These are phyloP conservation scores for Fregata magnificens DNA, from an alignment of 2,113 vertebrate genomes.

Conservation along the genomic window DNA sequence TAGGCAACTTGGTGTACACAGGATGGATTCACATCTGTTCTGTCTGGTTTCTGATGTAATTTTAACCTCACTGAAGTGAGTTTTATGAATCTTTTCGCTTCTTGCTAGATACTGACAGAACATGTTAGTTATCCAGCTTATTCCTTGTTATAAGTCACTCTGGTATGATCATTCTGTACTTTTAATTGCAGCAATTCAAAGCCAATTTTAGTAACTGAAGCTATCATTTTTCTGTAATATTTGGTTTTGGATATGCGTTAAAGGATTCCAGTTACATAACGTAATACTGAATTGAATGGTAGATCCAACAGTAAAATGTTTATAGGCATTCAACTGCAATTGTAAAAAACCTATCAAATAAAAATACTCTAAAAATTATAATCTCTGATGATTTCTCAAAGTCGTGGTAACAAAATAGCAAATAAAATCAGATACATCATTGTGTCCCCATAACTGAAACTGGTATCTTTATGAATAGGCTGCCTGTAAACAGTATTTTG, in stretches of 20 bases:
- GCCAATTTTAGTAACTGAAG: not conserved
- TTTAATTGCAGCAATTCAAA: not conserved
- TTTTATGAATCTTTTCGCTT: not conserved
- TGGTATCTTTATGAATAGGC: not conserved
- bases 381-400: not conserved
- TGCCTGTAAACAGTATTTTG: not conserved
- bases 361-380: not conserved
- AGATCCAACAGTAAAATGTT: not conserved
- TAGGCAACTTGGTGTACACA: not conserved
- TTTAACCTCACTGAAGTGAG: not conserved
- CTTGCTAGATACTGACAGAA: not conserved
- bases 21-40: constrained; percentile 2
- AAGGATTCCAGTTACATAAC: not conserved
- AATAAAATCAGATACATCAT: not conserved
- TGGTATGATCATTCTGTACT: not conserved
- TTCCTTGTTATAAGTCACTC: not conserved
- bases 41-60: not conserved
- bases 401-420: not conserved
- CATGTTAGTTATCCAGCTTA: not conserved
- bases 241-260: not conserved
- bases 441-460: not conserved
- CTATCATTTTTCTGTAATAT: not conserved
- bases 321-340: not conserved
- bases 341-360: not conserved
- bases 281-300: not conserved